phyloP scores from a whole-genome alignment of 2,797 vertebrate genomes.

The Dipus sagitta region DNA sequence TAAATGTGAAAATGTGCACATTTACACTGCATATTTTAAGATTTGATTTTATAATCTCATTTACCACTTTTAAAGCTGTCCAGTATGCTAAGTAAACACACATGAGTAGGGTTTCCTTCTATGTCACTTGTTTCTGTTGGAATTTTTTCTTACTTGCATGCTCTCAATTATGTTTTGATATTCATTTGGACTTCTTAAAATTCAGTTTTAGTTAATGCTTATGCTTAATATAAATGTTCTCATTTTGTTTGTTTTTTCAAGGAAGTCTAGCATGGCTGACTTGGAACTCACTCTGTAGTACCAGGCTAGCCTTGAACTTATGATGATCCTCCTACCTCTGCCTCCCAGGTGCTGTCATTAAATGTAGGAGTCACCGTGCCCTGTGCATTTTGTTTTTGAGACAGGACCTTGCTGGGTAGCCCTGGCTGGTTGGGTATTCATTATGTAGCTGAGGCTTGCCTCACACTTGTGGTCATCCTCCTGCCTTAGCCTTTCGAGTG shows the following conservation, averaged over 20 bases:
- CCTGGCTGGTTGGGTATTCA: neutral
- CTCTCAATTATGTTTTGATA: conserved; percentile 14
- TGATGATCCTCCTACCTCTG: too few relatives aligned
- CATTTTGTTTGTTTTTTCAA: neutral
- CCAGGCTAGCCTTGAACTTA: too few relatives aligned
- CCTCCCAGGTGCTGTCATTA: too few relatives aligned
- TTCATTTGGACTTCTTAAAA: conserved; percentile 44
- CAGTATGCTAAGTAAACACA: neutral
- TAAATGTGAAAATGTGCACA: conserved; percentile 34
- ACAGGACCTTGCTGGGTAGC: neutral
- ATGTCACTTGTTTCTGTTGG: neutral
- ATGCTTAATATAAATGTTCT: conserved; percentile 37
- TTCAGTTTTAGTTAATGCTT: conserved; percentile 30
- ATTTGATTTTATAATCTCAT: neutral
- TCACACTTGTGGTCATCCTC: neutral
- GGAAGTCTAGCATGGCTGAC: too few relatives aligned
- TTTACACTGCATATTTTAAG: conserved; percentile 48
- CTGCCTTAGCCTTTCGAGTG: neutral
- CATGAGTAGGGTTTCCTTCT: neutral
- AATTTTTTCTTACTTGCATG: neutral
- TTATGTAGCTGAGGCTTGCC: neutral
- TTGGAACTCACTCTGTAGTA: too few relatives aligned
- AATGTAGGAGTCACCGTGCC: too few relatives aligned
- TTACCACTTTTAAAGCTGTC: conserved; percentile 45
- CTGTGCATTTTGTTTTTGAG: neutral